A percentile compares a stretch with the other conserved stretches of the same genome.
phyloP scores from a whole-genome alignment of 2,888 invertebrate genomes.

The Andricus curvator region DNA sequence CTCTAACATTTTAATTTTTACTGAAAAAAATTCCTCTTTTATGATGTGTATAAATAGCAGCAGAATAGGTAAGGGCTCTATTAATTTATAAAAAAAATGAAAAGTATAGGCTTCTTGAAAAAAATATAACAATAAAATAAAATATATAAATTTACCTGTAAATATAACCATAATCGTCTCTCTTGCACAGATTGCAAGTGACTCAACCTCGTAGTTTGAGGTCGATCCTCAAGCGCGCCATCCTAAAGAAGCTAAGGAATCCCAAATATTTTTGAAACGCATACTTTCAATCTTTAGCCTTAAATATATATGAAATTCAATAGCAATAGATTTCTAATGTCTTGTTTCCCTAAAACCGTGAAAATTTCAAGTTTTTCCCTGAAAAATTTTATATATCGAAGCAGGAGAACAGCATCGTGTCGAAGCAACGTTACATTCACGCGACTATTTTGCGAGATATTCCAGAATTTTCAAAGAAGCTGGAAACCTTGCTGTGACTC shows the following conservation, averaged over 20 bases:
- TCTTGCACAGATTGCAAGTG: neutral
- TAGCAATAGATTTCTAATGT: neutral
- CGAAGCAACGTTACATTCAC: constrained; percentile 66
- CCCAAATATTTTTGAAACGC: neutral
- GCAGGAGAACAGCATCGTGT: constrained; percentile 78
- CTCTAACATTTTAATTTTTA: neutral
- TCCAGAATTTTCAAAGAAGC: constrained; percentile 54
- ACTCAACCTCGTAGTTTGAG: neutral
- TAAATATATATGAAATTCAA: constrained; percentile 9
- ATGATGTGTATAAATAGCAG: neutral
- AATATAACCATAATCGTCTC: neutral
- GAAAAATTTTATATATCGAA: constrained; percentile 82
- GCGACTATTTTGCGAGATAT: constrained; percentile 71
- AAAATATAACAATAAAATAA: neutral
- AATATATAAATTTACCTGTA: neutral
- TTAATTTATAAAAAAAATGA: no score
- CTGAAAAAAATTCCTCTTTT: neutral
- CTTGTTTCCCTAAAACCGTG: constrained; percentile 78
- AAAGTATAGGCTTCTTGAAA: neutral
- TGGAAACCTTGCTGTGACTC: neutral
- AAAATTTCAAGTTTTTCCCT: constrained; percentile 81
- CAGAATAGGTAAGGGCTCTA: neutral
- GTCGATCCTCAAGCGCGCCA: neutral
- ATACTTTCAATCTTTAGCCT: neutral
- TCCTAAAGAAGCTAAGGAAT: neutral